A percentile compares a stretch with the other conserved stretches of the same genome.
These are phyloP conservation scores for Stomatorhinus walkeri DNA, from an alignment of 2,797 vertebrate species.

Conservation along the genomic window DNA sequence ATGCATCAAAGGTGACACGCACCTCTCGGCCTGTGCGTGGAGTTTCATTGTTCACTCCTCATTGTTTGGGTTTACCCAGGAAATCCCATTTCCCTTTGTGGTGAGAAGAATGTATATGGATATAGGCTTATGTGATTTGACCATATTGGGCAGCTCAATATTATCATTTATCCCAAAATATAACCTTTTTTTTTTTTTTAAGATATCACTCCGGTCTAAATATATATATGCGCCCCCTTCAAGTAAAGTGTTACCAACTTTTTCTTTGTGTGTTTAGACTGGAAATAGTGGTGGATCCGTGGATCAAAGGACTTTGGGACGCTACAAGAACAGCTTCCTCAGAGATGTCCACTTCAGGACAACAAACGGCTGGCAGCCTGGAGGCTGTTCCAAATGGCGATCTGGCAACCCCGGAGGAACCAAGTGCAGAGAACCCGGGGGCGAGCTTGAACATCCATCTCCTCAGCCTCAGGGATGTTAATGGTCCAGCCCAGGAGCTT, in stretches of 20 bases:
- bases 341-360: conserved; percentile 51
- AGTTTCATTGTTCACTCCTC: neutral
- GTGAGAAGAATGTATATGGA: neutral
- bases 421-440: conserved; percentile 22
- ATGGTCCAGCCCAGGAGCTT: conserved; percentile 29
- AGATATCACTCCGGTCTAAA: too few relatives aligned
- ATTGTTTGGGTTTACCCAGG: neutral
- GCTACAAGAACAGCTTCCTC: conserved; percentile 63
- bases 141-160: too few relatives aligned
- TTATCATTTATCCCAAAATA: too few relatives aligned
- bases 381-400: conserved; percentile 11
- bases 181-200: too few relatives aligned
- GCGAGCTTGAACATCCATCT: conserved; percentile 54
- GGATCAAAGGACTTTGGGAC: conserved; percentile 86
- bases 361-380: conserved; percentile 25
- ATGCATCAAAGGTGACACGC: neutral
- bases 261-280: conserved; percentile 56
- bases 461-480: conserved; percentile 57
- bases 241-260: neutral
- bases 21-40: neutral
- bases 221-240: neutral
- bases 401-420: conserved; percentile 16
- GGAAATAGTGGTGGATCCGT: conserved; percentile 88
- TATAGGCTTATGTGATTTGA: too few relatives aligned
- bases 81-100: neutral